Evolutionary conservation across 2,888 invertebrate species (phyloP), one percentile per base, ranked within the genome.

Genomic region (Machimus atricapillus): DNA sequence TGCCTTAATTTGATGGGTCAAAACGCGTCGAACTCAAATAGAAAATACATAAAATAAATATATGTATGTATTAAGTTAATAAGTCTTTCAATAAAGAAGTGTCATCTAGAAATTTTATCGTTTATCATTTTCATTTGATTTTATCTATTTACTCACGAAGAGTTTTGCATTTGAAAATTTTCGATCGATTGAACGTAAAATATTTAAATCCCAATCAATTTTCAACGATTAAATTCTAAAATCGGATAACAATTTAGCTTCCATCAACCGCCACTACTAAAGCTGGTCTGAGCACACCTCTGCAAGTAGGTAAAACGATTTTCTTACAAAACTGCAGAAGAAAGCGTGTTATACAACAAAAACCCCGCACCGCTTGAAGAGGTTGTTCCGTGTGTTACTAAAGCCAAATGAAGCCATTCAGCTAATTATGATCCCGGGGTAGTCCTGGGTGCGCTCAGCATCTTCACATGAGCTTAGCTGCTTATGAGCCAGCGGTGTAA

Each of bases 391-490:
- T 19, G 19, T 40, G 73, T 23, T 85, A 74, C 23, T 43, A 43
- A 74, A 52, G n/a, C 43, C 46, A 85, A 74, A 85, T 85, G 31
- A 85, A 85, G 74, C 46, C 43, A 27, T 83, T 83, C 73, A 83
- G 40, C 83, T 40, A 73, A 43, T 85, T 85, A 83, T 83, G 37
- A 83, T 27, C 82, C 4, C 23, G 1, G 52, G 31, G 58, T 66
- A 9, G 82, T 66, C 23, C n/a, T 56, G 56, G 5, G 31, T 19
- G 19, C 16, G 52, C 52, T 16, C 52, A 46, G 46, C 58, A 37
- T 16, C 76, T 58, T 58, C 52, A 58, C 82, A 23, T 81, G n/a
- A 34, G 81, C 31, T n/a, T 34, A 56, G 23, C 52, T 46, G 4
- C 43, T 43, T 46, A 74, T 46, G 74, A 73, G 74, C 16, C 74